These are phyloP conservation scores for Scolopax rusticola DNA, from an alignment of 2,797 vertebrate genomes.

Conservation along the genomic window DNA sequence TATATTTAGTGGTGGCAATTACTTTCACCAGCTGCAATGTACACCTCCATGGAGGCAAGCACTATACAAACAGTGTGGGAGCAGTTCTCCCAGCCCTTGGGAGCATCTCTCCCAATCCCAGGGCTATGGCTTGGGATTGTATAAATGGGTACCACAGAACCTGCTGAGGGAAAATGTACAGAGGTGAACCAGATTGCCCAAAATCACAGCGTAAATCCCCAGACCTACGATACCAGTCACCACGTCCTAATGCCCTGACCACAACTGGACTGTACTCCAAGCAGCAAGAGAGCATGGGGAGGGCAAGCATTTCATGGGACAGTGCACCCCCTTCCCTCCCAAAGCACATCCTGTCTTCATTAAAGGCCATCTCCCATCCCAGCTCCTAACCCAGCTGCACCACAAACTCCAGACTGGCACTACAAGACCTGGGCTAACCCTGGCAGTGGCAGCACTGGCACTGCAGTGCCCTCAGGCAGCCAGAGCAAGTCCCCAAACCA, in stretches of 20 bases:
- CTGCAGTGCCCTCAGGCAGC: neutral
- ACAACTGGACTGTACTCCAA: neutral
- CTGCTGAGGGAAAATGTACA: neutral
- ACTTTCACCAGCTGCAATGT: neutral
- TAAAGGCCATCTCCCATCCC: neutral
- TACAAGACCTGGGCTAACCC: neutral
- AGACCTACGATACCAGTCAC: neutral
- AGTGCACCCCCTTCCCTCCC: neutral
- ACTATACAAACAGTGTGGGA: rapidly evolving
- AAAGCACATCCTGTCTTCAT: neutral
- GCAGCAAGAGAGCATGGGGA: neutral
- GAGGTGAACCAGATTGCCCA: neutral
- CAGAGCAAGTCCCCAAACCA: neutral
- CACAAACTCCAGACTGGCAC: neutral
- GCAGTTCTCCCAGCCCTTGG: neutral
- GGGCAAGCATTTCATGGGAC: neutral
- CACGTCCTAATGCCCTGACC: neutral
- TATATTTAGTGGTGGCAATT: neutral
- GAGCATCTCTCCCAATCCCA: neutral
- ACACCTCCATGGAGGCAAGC: neutral
- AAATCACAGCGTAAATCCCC: neutral
- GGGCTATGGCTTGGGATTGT: neutral
- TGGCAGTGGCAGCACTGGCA: rapidly evolving
- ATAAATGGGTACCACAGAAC: neutral
- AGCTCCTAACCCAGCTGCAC: neutral